Evolutionary conservation across 2,888 invertebrate genomes (phyloP).

Genomic region (Eumacrocentrus americanus): DNA sequence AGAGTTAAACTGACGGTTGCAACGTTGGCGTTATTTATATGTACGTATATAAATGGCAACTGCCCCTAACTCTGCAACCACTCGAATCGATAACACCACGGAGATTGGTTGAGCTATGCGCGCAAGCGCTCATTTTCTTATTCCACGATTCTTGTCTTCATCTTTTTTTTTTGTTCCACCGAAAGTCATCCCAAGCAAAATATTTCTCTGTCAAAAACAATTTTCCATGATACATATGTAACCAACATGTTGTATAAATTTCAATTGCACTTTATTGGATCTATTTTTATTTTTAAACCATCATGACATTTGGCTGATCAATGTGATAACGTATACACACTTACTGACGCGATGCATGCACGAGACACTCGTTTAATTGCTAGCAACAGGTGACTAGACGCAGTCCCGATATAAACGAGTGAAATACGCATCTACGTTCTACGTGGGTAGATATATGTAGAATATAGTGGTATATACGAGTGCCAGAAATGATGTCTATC

Average conservation of each 20-base stretch:
- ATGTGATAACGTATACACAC: background rate
- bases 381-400: slow-evolving; percentile 50
- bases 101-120: slow-evolving; percentile 26
- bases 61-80: background rate
- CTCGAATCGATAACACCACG: slow-evolving; percentile 29
- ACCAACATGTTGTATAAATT: background rate
- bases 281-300: background rate
- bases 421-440: slow-evolving; percentile 19
- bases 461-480: too few relatives aligned
- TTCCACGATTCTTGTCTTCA: slow-evolving; percentile 20
- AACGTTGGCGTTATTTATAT: background rate
- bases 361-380: slow-evolving; percentile 47
- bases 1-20: background rate
- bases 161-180: background rate
- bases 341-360: slow-evolving; percentile 35
- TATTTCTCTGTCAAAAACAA: too few relatives aligned
- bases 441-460: background rate
- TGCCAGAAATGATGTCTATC: background rate
- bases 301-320: background rate
- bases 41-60: background rate
- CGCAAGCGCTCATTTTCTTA: slow-evolving; percentile 10
- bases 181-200: background rate
- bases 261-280: background rate
- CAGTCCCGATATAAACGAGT: background rate
- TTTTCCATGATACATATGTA: background rate